These are phyloP conservation scores for Cinclus mexicanus DNA, from an alignment of 2,113 vertebrate species.

Conservation along the genomic window DNA sequence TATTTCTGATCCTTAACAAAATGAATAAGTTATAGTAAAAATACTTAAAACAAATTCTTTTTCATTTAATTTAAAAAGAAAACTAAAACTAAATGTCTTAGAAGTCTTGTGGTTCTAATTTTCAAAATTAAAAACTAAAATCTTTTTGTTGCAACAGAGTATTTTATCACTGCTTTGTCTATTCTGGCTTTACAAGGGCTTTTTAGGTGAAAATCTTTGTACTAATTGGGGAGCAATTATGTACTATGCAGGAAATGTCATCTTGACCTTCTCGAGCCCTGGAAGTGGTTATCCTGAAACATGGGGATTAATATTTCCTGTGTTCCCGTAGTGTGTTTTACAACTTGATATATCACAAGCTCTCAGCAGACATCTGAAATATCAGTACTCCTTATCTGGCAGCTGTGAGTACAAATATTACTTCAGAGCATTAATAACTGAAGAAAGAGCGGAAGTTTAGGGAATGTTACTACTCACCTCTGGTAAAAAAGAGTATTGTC, in stretches of 20 bases:
- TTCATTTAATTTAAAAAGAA: background rate
- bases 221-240: background rate
- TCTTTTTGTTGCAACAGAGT: background rate
- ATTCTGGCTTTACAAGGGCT: background rate
- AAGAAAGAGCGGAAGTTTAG: background rate
- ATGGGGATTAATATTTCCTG: constrained; percentile 55
- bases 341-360: background rate
- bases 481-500: background rate
- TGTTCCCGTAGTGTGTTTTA: background rate
- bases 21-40: background rate
- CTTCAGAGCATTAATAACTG: background rate
- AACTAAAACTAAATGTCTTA: background rate
- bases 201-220: constrained; percentile 8
- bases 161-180: background rate
- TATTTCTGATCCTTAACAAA: constrained; percentile 28
- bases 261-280: constrained; percentile 11
- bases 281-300: constrained; percentile 44
- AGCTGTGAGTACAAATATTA: background rate
- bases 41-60: background rate
- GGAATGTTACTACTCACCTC: background rate
- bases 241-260: background rate
- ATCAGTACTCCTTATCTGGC: background rate
- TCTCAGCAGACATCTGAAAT: background rate
- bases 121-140: background rate
- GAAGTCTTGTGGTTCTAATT: background rate